Evolutionary conservation across 2,113 vertebrate species (phyloP).

Genomic region (Pygoscelis adeliae): DNA sequence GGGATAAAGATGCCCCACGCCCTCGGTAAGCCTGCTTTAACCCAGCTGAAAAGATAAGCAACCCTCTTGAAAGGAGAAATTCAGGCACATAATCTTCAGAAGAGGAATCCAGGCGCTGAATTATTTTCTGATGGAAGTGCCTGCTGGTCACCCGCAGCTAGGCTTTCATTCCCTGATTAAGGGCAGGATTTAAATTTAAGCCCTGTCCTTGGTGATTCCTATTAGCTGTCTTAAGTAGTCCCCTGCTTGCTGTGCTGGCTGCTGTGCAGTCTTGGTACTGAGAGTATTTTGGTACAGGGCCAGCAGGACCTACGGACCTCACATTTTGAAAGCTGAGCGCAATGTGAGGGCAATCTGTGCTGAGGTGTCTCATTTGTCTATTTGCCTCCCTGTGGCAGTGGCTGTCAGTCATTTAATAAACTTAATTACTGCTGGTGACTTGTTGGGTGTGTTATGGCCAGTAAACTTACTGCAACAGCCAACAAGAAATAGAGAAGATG

Average conservation of each 20-base stretch:
- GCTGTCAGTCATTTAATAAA: neutral
- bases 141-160: accelerated
- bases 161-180: neutral
- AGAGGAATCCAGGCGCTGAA: neutral
- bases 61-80: neutral
- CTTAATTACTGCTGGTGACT: neutral
- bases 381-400: neutral
- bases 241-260: neutral
- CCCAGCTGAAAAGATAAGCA: neutral
- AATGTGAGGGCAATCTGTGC: accelerated
- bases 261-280: accelerated
- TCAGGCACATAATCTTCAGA: neutral
- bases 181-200: neutral
- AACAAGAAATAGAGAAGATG: too few relatives aligned
- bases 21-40: neutral
- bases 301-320: neutral
- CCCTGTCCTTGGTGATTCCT: neutral
- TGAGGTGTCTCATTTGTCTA: neutral
- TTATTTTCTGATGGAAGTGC: neutral
- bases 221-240: neutral
- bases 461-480: neutral
- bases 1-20: neutral
- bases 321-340: neutral
- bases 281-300: neutral
- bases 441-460: accelerated